A percentile compares a stretch with the other conserved stretches of the same genome.
phyloP scores from a whole-genome alignment of 2,113 vertebrate genomes.

The Heloderma charlesbogerti region DNA sequence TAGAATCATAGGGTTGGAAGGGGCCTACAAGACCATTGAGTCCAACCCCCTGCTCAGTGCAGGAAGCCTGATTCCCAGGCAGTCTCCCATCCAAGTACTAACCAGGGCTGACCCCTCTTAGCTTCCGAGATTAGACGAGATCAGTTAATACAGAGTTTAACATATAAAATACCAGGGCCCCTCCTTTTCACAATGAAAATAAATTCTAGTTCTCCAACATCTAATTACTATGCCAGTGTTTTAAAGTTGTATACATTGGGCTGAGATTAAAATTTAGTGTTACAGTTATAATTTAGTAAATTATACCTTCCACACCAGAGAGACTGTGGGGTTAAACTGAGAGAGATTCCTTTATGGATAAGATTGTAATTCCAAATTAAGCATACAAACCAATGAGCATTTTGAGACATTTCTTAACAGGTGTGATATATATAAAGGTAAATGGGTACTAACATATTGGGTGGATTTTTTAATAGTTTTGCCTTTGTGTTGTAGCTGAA shows the following conservation, averaged over 20 bases:
- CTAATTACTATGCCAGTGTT: background rate
- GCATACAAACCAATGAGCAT: background rate
- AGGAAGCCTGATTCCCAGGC: too few species aligned
- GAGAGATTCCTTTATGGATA: background rate
- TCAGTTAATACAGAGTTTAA: background rate
- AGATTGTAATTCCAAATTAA: background rate
- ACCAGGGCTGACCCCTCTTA: too few species aligned
- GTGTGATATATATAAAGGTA: background rate
- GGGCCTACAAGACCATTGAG: too few species aligned
- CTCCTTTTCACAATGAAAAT: constrained; percentile 5
- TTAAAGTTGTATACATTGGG: background rate
- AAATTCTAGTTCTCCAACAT: background rate
- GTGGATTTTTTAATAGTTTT: background rate
- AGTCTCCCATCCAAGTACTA: too few species aligned
- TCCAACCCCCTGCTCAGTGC: too few species aligned
- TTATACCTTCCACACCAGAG: background rate
- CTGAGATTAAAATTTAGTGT: background rate
- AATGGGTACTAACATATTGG: background rate
- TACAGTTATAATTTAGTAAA: background rate
- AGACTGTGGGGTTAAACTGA: background rate
- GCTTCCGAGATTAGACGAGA: too few species aligned
- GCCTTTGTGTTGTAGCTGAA: background rate
- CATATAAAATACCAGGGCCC: background rate
- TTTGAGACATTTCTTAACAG: background rate
- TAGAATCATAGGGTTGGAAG: too few species aligned